A percentile compares a stretch with the other conserved stretches of the same genome.
These are phyloP conservation scores for Melanophora roralis DNA, from an alignment of 2,888 invertebrate genomes.

Conservation along the genomic window DNA sequence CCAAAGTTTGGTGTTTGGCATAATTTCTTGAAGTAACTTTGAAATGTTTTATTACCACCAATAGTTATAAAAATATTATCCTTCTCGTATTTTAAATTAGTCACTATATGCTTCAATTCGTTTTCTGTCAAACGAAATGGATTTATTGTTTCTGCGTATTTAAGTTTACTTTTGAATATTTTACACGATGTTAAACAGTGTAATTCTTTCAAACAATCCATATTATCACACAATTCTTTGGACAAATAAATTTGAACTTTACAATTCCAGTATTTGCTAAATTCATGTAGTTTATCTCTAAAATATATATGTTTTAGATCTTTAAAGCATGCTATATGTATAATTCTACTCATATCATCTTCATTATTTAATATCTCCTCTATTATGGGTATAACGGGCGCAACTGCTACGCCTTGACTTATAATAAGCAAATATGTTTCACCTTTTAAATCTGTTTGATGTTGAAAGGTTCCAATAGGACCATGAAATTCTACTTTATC, in stretches of 20 bases:
- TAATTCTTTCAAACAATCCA: constrained; percentile 28
- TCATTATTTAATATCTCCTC: constrained; percentile 81
- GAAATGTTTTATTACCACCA: constrained; percentile 67
- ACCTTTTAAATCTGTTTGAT: constrained; percentile 48
- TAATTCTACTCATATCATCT: constrained; percentile 82
- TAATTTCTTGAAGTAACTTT: constrained; percentile 60
- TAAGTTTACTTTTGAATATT: constrained; percentile 65
- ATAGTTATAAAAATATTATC: constrained; percentile 59
- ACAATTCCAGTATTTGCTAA: constrained; percentile 86
- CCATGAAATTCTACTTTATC: constrained; percentile 83
- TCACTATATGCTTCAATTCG: constrained; percentile 59
- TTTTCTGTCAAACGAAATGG: constrained; percentile 62
- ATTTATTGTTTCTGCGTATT: constrained; percentile 70
- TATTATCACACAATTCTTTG: constrained; percentile 68
- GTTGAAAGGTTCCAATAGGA: constrained; percentile 78
- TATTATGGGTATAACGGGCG: constrained; percentile 83
- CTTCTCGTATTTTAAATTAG: constrained; percentile 1
- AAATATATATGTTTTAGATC: constrained; percentile 80
- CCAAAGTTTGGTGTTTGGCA: constrained; percentile 7
- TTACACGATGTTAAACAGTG: constrained; percentile 63
- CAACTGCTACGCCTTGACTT: constrained; percentile 87
- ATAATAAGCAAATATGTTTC: constrained; percentile 77
- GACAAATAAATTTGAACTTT: constrained; percentile 81
- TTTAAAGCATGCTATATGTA: constrained; percentile 82
- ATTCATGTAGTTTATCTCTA: constrained; percentile 80